Evolutionary conservation across 2,888 invertebrate genomes (phyloP).

Genomic region (Horisme vitalbata): DNA sequence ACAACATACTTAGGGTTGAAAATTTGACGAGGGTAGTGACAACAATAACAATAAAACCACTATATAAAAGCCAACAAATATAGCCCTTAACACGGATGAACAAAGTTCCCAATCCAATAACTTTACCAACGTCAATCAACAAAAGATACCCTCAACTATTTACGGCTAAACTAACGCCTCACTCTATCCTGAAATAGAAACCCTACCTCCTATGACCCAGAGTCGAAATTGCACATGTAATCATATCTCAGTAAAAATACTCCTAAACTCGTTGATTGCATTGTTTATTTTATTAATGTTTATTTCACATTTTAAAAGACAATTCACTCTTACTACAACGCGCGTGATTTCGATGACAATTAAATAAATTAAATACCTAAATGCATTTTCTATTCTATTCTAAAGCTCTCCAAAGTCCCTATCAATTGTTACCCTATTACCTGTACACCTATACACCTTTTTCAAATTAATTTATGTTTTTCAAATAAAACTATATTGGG

Average conservation of each 20-base stretch:
- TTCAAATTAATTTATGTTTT: no score
- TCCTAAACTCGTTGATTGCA: no score
- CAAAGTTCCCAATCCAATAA: conserved; percentile 1
- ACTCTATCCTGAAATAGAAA: background rate
- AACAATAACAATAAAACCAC: conserved; percentile 13
- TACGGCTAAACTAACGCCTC: background rate
- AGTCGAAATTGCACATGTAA: background rate
- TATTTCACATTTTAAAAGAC: no score
- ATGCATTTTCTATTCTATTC: no score
- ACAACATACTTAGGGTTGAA: background rate
- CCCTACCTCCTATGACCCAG: background rate
- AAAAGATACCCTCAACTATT: background rate
- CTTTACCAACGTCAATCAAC: background rate
- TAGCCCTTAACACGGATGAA: background rate
- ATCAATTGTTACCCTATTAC: no score
- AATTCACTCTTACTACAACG: no score
- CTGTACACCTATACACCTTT: no score
- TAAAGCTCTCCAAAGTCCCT: no score
- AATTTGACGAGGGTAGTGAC: background rate
- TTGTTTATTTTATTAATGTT: no score
- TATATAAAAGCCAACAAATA: conserved; percentile 6
- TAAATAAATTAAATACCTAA: no score
- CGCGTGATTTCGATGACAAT: no score
- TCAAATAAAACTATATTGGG: no score
- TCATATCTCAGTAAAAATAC: background rate